Evolutionary conservation across 2,113 vertebrate species (phyloP).

Genomic region (Pavo muticus): DNA sequence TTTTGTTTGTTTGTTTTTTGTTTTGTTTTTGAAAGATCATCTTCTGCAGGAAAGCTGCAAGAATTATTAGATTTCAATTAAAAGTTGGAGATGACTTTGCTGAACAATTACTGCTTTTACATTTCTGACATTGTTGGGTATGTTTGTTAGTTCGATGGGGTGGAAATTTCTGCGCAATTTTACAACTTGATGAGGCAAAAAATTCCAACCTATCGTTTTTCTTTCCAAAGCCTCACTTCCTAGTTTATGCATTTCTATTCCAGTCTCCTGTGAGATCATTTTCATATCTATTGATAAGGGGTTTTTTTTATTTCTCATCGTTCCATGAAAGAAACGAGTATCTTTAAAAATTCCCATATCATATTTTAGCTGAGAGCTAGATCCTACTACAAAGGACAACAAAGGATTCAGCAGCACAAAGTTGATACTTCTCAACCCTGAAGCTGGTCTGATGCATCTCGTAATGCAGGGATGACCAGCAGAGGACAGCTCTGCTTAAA

Average conservation of each 20-base stretch:
- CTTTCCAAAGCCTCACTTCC: background rate
- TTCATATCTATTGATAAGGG: background rate
- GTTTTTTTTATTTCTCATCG: background rate
- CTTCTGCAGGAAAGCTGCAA: background rate
- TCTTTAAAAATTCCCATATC: background rate
- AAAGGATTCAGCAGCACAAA: background rate
- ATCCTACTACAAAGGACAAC: background rate
- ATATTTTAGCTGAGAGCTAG: background rate
- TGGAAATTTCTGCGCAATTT: background rate
- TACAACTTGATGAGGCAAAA: background rate
- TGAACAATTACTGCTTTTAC: background rate
- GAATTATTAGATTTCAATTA: background rate
- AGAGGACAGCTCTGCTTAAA: background rate
- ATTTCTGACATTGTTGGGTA: background rate
- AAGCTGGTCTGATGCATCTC: background rate
- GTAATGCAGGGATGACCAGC: background rate
- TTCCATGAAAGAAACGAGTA: background rate
- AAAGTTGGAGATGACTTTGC: background rate
- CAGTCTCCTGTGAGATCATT: background rate
- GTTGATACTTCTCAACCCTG: background rate
- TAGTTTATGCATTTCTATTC: background rate
- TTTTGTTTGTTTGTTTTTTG: background rate
- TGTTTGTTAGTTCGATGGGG: background rate
- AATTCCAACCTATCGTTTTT: background rate
- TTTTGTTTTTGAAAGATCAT: background rate